Percentiles rank a stretch among this genome's conserved stretches.
Conservation (phyloP, 2,888 invertebrate genomes). For the Nomada lathburiana region DNA sequence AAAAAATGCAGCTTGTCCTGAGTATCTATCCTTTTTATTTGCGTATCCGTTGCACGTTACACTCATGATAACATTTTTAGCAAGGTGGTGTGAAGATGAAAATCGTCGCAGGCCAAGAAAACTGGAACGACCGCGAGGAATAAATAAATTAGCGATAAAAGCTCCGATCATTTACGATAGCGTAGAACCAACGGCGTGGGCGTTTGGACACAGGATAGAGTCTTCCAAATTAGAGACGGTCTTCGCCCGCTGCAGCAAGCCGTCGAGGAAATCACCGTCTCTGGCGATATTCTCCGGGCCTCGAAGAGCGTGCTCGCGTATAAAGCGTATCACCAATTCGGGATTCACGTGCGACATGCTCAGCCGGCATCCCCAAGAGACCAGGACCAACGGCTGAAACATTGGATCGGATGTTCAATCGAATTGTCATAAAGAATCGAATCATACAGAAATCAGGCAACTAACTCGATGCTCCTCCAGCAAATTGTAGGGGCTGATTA, state of each 20-base stretch:
- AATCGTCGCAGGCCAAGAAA: background rate
- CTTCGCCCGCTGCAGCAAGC: constrained; percentile 83
- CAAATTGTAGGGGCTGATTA: constrained; percentile 90
- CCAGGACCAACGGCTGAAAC: constrained; percentile 89
- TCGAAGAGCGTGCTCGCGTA: constrained; percentile 86
- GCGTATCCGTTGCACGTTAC: too few species aligned
- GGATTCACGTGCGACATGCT: constrained; percentile 89
- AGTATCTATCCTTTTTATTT: too few species aligned
- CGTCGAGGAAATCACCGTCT: constrained; percentile 86
- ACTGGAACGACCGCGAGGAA: background rate
- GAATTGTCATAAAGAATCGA: background rate
- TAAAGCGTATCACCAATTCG: constrained; percentile 87
- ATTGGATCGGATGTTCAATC: background rate
- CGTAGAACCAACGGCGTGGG: too few species aligned
- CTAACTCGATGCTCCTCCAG: constrained; percentile 87
- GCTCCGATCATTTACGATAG: too few species aligned
- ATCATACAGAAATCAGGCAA: background rate
- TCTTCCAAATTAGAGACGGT: constrained; percentile 84
- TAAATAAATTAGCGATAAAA: constrained; percentile 1
- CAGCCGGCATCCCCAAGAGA: constrained; percentile 91
- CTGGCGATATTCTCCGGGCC: constrained; percentile 86
- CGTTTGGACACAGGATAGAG: constrained; percentile 83
- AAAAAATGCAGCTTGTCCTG: too few species aligned
- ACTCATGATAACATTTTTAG: too few species aligned
- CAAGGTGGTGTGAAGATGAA: background rate